Base-by-base conservation (phyloP, 2,797 vertebrate genomes). In the Scyliorhinus canicula region DNA sequence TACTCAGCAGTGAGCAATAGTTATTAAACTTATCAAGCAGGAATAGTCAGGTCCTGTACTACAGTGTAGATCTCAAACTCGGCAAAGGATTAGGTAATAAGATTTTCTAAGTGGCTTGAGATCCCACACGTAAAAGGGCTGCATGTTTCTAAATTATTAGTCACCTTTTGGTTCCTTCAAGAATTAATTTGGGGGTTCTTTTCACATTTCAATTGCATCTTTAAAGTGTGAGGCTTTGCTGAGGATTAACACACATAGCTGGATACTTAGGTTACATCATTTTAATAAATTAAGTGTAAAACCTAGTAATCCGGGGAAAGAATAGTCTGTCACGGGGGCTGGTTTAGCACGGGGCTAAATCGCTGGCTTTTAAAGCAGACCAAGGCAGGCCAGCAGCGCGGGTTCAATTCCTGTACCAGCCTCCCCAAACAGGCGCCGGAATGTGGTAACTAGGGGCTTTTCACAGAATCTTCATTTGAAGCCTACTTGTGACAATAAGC, bases 131-230 rank as follows among this genome's bases (percentile, higher is more conserved):
- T 57, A 91, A n/a, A 60, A 90, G 55, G 24, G 57, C 9, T n/a
- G 57, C 24, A 91, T 57, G 7, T 40, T 40, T 63, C 21, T 71
- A 71, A 35, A 28, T 71, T 71, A 93, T 69, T 65, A 93, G 24
- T 50, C 40, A 93, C 67, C 93, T 69, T 71, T 93, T 93, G 67
- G 44, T 69, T 52, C 47, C 44, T 35, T 19, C 44, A 93, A 71
- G 5, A 71, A 93, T 93, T 69, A 52, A 71, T 71, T 93, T 93
- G 65, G 40, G 26, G 50, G 93, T 52, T 31, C 24, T 52, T 93
- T 50, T 93, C 65, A 93, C 28, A 71, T 93, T 71, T 93, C 52
- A 93, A 52, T 93, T 35, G 47, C 35, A 93, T 71, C 44, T 47
- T 50, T 52, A 93, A 35, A 52, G 67, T 35, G 40, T 71, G 47